Base-by-base conservation (phyloP, 2,888 invertebrate genomes). In the Latheticus oryzae region DNA sequence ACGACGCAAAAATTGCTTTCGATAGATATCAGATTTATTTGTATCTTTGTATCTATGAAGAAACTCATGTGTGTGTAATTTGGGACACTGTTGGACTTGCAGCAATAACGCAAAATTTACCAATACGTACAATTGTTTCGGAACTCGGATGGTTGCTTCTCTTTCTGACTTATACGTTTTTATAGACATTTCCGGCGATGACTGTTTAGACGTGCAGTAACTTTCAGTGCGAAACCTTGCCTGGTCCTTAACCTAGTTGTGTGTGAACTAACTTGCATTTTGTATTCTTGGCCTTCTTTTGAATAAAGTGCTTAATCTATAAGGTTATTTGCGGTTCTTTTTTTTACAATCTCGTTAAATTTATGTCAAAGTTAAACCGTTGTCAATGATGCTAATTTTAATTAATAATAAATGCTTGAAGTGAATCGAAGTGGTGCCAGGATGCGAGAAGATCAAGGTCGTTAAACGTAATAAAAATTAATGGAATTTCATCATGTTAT, bases 181-280 rank as follows among this genome's bases (percentile, higher is more conserved):
- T 45, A 32, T 13, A 51, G 60, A 60, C 60, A 64, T 61, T 64
- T 62, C 61, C 51, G 62, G 57, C 60, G 60, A 63, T 61, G 63
- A 58, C 58, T 42, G 60, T 35, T n/a, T 61, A 62, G 69, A 70
- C 71, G 70, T 73, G 72, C 69, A 57, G 69, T 60, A 66, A 70
- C 58, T 68, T 68, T 68, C 69, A 72, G 71, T 69, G 70, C 67
- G 72, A 73, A 74, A 76, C 72, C 75, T 76, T 74, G 74, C 65
- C 59, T 65, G 66, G 72, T 76, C 78, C 78, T 78, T 78, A 76
- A 78, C 78, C 78, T 69, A 78, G 73, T 77, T 78, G 74, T 73
- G 72, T 74, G 74, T 69, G 76, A 76, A 77, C 74, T 66, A 71
- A 74, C 70, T 73, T 75, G 75, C 75, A 75, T 75, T 75, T 74